Conservation (phyloP, 2,888 invertebrate species). For the Diachrysia chrysitis region DNA sequence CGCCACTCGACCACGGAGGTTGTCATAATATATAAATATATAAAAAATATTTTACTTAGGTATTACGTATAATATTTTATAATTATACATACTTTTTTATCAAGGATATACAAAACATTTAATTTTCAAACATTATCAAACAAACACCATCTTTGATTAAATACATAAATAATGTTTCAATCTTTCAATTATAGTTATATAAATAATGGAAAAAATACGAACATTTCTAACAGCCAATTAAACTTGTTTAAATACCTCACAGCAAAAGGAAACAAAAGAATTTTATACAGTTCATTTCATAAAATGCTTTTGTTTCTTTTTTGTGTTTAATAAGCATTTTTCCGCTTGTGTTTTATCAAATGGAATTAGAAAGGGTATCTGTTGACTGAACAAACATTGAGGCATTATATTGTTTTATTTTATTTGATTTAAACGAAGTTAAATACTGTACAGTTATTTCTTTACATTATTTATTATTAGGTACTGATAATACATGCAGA, state of each 20-base stretch:
- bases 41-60: too few relatives aligned
- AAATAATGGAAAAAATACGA: background rate
- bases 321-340: background rate
- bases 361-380: constrained; percentile 1
- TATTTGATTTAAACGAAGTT: background rate
- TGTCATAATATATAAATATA: too few relatives aligned
- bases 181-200: background rate
- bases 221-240: constrained; percentile 4
- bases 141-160: too few relatives aligned
- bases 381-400: background rate
- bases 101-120: too few relatives aligned
- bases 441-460: too few relatives aligned
- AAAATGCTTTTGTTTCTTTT: background rate
- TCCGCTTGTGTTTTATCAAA: background rate
- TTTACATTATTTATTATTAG: too few relatives aligned
- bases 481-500: too few relatives aligned
- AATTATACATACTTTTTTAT: too few relatives aligned
- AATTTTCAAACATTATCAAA: too few relatives aligned
- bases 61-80: too few relatives aligned
- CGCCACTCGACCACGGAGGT: too few relatives aligned
- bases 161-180: background rate
- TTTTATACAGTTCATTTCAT: constrained; percentile 1
- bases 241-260: constrained; percentile 4
- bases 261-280: background rate
- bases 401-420: background rate